Conservation (phyloP, 2,113 vertebrate genomes). For the Chunga burmeisteri region DNA sequence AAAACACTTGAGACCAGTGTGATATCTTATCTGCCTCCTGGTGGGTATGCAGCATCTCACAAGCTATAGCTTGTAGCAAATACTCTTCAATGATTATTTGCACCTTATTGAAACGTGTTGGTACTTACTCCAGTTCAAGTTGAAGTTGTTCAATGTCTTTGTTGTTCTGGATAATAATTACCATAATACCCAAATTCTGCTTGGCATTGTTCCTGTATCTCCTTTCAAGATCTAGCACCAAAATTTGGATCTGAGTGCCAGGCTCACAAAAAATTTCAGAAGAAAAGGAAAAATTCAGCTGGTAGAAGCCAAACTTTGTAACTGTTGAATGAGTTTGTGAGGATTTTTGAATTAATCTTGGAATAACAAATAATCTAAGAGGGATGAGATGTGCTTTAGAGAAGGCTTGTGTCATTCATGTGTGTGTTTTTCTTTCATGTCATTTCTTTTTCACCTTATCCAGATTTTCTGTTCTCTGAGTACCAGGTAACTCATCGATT, state of each 20-base stretch:
- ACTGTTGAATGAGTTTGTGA: background rate
- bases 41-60: background rate
- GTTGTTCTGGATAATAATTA: background rate
- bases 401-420: background rate
- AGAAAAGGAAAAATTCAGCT: background rate
- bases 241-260: background rate
- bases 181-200: background rate
- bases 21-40: background rate
- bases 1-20: background rate
- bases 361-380: background rate
- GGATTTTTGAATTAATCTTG: rapidly evolving
- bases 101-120: background rate
- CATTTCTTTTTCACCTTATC: background rate
- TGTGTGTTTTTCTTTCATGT: background rate
- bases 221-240: background rate
- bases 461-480: background rate
- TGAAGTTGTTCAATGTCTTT: background rate
- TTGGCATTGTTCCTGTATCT: background rate
- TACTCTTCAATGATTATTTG: background rate
- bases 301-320: background rate
- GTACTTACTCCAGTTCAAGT: background rate
- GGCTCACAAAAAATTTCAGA: background rate
- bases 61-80: background rate
- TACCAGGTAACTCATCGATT: background rate
- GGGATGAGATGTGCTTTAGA: background rate